phyloP scores from a whole-genome alignment of 2,113 vertebrate genomes.

The Hipposideros armiger region DNA sequence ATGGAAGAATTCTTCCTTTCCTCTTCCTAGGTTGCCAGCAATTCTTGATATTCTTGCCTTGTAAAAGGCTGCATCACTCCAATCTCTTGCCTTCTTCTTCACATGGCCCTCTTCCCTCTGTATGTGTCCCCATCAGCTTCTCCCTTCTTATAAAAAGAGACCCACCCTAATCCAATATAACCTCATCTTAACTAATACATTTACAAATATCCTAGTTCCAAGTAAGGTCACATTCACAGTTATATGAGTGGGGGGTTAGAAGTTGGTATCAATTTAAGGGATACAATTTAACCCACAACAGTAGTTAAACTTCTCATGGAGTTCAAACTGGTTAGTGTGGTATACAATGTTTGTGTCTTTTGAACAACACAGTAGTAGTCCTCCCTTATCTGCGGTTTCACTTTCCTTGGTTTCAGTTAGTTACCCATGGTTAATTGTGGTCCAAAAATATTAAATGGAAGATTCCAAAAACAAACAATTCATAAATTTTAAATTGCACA shows the following conservation, averaged over 20 bases:
- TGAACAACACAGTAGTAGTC: neutral
- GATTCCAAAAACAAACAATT: neutral
- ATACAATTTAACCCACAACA: neutral
- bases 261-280: neutral
- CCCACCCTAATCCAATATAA: neutral
- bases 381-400: neutral
- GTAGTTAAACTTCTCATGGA: neutral
- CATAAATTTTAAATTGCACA: neutral
- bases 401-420: neutral
- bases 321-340: neutral
- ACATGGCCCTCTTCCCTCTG: neutral
- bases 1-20: neutral
- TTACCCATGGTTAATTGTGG: too few species aligned
- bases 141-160: neutral
- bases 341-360: slow-evolving; percentile 1
- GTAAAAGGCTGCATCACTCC: neutral
- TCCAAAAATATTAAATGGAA: neutral
- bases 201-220: slow-evolving; percentile 5
- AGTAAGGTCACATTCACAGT: neutral
- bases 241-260: neutral
- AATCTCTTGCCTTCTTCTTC: neutral
- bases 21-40: neutral
- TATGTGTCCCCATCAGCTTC: neutral
- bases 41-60: neutral
- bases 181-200: neutral